Conservation (phyloP, 2,888 invertebrate genomes). For the Ochropacha duplaris region DNA sequence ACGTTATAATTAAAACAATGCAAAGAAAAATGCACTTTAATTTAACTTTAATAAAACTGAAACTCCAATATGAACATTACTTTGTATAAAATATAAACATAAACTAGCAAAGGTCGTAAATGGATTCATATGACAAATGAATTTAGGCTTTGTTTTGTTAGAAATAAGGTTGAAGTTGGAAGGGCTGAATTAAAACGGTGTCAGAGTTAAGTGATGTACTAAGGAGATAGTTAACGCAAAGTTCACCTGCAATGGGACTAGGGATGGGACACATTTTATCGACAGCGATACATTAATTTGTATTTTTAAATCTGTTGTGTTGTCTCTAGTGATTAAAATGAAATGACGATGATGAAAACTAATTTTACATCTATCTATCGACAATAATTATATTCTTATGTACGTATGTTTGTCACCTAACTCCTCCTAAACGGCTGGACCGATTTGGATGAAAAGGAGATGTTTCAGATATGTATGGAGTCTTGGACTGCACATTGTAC, state of each 20-base stretch:
- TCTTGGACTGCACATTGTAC: too few relatives aligned
- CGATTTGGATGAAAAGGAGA: too few relatives aligned
- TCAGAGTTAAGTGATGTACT: slow-evolving; percentile 52
- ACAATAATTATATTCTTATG: too few relatives aligned
- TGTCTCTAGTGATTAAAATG: too few relatives aligned
- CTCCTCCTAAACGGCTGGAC: too few relatives aligned
- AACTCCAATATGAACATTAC: background rate
- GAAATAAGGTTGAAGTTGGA: slow-evolving; percentile 13
- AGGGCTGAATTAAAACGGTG: slow-evolving; percentile 18
- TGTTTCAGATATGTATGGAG: too few relatives aligned
- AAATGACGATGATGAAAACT: too few relatives aligned
- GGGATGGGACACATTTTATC: slow-evolving; percentile 28
- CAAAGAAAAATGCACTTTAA: background rate
- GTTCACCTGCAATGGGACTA: slow-evolving; percentile 50
- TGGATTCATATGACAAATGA: background rate
- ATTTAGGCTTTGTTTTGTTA: slow-evolving; percentile 1
- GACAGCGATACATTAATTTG: slow-evolving; percentile 8
- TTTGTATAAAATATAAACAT: slow-evolving; percentile 2
- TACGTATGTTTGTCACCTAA: too few relatives aligned
- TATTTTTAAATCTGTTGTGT: too few relatives aligned
- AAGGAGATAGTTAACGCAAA: slow-evolving; percentile 61
- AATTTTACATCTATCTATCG: too few relatives aligned
- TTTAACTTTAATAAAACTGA: background rate
- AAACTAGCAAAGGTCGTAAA: background rate
- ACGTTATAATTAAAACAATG: background rate